Percentiles rank a stretch among this genome's conserved stretches.
Evolutionary conservation across 2,888 invertebrate species (phyloP).

Genomic region (Drosophila anceps): DNA sequence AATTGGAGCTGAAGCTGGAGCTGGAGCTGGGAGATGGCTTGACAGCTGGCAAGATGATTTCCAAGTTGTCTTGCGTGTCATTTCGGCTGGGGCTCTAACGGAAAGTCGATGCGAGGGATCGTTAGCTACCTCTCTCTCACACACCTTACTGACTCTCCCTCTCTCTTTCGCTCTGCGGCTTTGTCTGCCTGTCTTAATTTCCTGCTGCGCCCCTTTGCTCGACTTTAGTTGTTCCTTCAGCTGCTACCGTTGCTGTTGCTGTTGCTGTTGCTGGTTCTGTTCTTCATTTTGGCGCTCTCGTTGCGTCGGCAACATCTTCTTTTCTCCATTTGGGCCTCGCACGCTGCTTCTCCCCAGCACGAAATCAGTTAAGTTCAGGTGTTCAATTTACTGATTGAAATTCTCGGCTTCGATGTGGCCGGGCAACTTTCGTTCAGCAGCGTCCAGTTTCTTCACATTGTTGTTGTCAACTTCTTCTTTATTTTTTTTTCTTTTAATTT

Average conservation of each 20-base stretch:
- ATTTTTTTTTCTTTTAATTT: not conserved
- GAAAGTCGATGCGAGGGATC: conserved; percentile 30
- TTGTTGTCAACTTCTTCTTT: conserved; percentile 29
- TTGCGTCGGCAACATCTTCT: conserved; percentile 57
- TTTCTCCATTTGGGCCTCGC: conserved; percentile 47
- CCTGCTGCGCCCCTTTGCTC: conserved; percentile 65
- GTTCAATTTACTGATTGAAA: conserved; percentile 82
- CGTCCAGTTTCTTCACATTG: conserved; percentile 44
- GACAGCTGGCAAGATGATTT: conserved; percentile 53
- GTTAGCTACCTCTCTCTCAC: not conserved
- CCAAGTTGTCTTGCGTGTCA: conserved; percentile 40
- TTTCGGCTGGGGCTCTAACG: conserved; percentile 7
- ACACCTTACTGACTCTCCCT: not conserved
- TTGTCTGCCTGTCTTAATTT: conserved; percentile 57
- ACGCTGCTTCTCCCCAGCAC: conserved; percentile 74
- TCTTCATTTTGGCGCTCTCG: conserved; percentile 26
- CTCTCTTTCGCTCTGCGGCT: not conserved
- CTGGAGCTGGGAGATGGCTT: conserved; percentile 12
- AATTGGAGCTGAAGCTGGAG: conserved; percentile 1
- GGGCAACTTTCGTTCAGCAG: conserved; percentile 67
- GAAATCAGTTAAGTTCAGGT: conserved; percentile 81
- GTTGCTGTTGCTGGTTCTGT: conserved; percentile 1
- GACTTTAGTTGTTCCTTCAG: conserved; percentile 49
- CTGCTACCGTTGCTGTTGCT: conserved; percentile 12
- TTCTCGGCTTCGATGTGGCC: conserved; percentile 71